Evolutionary conservation across 2,888 invertebrate species (phyloP).

Genomic region (Napeogenes inachia): DNA sequence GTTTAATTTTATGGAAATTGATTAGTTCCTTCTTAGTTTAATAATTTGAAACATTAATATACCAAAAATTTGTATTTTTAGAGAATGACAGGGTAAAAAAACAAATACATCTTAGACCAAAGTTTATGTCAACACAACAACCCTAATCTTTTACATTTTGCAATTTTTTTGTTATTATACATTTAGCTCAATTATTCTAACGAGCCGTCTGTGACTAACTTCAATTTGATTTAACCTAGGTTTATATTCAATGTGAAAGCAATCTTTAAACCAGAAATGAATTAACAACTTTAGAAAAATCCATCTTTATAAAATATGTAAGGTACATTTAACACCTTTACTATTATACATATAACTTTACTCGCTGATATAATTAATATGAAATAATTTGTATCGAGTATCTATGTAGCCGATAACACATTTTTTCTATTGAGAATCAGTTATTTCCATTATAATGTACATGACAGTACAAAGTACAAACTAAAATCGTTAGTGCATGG

Average conservation of each 20-base stretch:
- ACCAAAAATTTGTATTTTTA: too few relatives aligned
- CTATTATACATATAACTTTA: slow-evolving; percentile 38
- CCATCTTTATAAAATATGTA: slow-evolving; percentile 52
- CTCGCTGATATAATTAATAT: slow-evolving; percentile 28
- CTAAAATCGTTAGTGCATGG: slow-evolving; percentile 43
- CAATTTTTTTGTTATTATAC: slow-evolving; percentile 71
- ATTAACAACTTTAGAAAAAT: slow-evolving; percentile 65
- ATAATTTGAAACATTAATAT: too few relatives aligned
- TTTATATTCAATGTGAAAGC: slow-evolving; percentile 56
- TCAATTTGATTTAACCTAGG: slow-evolving; percentile 54
- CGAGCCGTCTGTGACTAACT: slow-evolving; percentile 68
- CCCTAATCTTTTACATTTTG: slow-evolving; percentile 66
- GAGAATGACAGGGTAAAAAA: slow-evolving; percentile 36
- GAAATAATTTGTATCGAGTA: slow-evolving; percentile 43
- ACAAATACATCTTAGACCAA: slow-evolving; percentile 51
- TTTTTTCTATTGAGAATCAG: slow-evolving; percentile 12
- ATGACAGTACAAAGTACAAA: slow-evolving; percentile 43
- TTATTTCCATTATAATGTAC: slow-evolving; percentile 51
- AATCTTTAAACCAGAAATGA: slow-evolving; percentile 51
- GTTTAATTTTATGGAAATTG: too few relatives aligned
- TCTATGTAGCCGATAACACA: slow-evolving; percentile 39
- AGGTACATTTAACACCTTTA: slow-evolving; percentile 43
- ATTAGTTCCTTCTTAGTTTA: too few relatives aligned
- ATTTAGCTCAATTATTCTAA: slow-evolving; percentile 60
- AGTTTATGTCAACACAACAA: slow-evolving; percentile 66